A percentile compares a stretch with the other conserved stretches of the same genome.
phyloP scores from a whole-genome alignment of 2,797 vertebrate species.

The Macropus fuliginosus region DNA sequence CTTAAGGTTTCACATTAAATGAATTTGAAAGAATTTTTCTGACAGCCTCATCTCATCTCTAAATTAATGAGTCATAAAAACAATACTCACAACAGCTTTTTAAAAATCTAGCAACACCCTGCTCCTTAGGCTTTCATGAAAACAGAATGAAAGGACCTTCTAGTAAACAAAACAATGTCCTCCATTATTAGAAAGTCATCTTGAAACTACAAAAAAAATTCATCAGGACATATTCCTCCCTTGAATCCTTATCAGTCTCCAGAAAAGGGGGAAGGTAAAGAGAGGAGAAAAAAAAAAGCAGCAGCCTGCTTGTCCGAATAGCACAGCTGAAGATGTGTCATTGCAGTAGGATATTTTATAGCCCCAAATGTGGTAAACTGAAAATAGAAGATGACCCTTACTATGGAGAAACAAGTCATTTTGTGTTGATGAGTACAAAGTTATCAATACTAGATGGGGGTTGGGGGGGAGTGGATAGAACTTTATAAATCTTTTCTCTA shows the following conservation, averaged over 20 bases:
- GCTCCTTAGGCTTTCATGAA: slow-evolving; percentile 52
- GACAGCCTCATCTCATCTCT: slow-evolving; percentile 62
- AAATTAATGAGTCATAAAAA: slow-evolving; percentile 78
- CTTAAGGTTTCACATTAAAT: slow-evolving; percentile 70
- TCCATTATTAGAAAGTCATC: slow-evolving; percentile 57
- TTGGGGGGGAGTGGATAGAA: not conserved
- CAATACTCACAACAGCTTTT: slow-evolving; percentile 56
- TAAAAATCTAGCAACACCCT: slow-evolving; percentile 61
- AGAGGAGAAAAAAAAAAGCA: slow-evolving; percentile 1
- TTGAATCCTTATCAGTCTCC: slow-evolving; percentile 9
- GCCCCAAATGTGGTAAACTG: slow-evolving; percentile 10
- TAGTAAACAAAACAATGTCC: slow-evolving; percentile 44
- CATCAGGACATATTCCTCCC: slow-evolving; percentile 15
- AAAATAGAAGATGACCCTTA: slow-evolving; percentile 25
- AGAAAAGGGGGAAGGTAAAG: slow-evolving; percentile 9
- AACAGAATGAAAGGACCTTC: slow-evolving; percentile 49
- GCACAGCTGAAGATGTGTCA: not conserved
- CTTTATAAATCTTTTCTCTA: not conserved
- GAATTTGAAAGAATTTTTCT: slow-evolving; percentile 69
- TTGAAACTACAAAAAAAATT: slow-evolving; percentile 49
- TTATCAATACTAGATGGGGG: not conserved
- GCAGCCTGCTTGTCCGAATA: slow-evolving; percentile 44
- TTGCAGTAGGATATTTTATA: slow-evolving; percentile 20
- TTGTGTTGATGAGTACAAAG: slow-evolving; percentile 50
- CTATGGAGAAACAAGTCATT: slow-evolving; percentile 42